phyloP scores from a whole-genome alignment of 1,140 invertebrate species.

The Hydropsyche tenuis region DNA sequence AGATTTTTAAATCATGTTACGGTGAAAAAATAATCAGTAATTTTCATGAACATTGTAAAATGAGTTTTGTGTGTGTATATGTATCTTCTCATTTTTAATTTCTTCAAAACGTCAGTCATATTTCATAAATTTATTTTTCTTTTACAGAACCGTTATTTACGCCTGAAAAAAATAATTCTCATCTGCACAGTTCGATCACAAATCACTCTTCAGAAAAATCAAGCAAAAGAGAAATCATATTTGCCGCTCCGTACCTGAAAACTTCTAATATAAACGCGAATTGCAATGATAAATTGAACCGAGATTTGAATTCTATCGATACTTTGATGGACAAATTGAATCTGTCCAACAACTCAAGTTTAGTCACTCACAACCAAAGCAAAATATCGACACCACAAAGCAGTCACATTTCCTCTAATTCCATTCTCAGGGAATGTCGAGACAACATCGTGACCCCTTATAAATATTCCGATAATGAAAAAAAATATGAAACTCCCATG shows the following conservation, averaged over 20 bases:
- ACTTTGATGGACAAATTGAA: neutral
- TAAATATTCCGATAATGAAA: neutral
- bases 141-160: neutral
- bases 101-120: too few species aligned
- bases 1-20: too few species aligned
- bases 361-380: neutral
- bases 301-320: conserved; percentile 8
- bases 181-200: neutral
- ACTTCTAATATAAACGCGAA: neutral
- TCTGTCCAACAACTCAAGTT: neutral
- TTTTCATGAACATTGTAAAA: too few species aligned
- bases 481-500: conserved; percentile 2
- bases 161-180: neutral
- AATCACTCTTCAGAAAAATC: neutral
- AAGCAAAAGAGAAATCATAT: conserved; percentile 25
- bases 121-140: neutral
- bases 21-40: too few species aligned
- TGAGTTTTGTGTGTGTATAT: too few species aligned
- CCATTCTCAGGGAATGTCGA: conserved; percentile 42
- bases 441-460: conserved; percentile 20
- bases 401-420: conserved; percentile 39
- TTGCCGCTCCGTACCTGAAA: conserved; percentile 10
- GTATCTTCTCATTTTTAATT: too few species aligned
- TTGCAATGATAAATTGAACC: neutral
- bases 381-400: conserved; percentile 44